phyloP scores from a whole-genome alignment of 2,888 invertebrate species.

The Trichacis sp. region DNA sequence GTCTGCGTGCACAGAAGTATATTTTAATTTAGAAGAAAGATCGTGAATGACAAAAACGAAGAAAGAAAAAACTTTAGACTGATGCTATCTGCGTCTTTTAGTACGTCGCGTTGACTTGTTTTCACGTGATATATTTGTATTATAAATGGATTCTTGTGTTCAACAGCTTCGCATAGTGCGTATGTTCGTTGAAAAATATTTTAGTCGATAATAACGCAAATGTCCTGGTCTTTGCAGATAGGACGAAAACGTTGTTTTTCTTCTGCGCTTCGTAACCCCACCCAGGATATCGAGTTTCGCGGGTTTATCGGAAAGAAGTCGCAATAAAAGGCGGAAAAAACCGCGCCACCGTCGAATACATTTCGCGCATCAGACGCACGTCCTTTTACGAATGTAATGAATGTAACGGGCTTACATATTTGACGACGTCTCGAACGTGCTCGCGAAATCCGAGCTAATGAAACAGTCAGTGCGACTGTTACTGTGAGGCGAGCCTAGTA shows the following conservation, averaged over 20 bases:
- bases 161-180: not conserved
- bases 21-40: not conserved
- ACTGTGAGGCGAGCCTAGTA: too few relatives aligned
- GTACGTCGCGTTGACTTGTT: not conserved
- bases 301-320: conserved; percentile 31
- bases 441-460: too few relatives aligned
- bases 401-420: conserved; percentile 24
- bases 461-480: too few relatives aligned
- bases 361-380: conserved; percentile 25
- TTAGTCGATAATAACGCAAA: conserved; percentile 26
- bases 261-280: conserved; percentile 13
- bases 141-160: conserved; percentile 3
- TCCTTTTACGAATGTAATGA: conserved; percentile 30
- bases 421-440: not conserved
- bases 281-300: conserved; percentile 36
- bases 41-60: too few relatives aligned
- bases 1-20: not conserved
- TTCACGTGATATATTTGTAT: not conserved
- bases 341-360: conserved; percentile 22
- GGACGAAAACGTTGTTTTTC: conserved; percentile 23
- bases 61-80: not conserved
- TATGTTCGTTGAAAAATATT: conserved; percentile 19
- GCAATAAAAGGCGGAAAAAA: conserved; percentile 30
- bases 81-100: not conserved
- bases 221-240: conserved; percentile 18